These are phyloP conservation scores for Clarias pachynema DNA, from an alignment of 2,797 vertebrate genomes.

Conservation along the genomic window DNA sequence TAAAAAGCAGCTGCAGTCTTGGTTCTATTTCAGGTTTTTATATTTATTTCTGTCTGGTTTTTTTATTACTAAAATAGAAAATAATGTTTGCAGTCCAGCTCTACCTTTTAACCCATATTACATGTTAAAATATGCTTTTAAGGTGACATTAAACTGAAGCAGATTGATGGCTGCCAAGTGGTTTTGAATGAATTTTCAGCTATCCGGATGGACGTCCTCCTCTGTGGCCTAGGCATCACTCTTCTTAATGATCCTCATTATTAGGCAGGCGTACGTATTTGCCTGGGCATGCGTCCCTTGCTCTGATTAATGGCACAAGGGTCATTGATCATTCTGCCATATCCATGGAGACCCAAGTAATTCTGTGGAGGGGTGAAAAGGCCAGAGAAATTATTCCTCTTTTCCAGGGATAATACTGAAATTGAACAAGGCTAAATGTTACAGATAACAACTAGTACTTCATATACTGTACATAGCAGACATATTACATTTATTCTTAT, in stretches of 20 bases:
- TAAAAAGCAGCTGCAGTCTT: neutral
- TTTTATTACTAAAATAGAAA: neutral
- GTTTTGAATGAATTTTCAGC: slow-evolving; percentile 46
- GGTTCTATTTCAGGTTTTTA: no score
- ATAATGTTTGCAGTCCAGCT: slow-evolving; percentile 15
- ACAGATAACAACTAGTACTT: neutral
- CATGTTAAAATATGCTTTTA: neutral
- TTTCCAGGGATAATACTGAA: neutral
- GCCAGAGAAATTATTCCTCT: neutral
- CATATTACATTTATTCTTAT: neutral
- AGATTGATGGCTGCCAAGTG: slow-evolving; percentile 50
- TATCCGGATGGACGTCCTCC: slow-evolving; percentile 55
- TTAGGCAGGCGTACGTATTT: slow-evolving; percentile 59
- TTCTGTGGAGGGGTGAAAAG: neutral
- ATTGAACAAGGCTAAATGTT: neutral
- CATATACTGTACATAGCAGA: no score
- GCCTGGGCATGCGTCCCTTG: slow-evolving; percentile 16
- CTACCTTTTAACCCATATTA: neutral
- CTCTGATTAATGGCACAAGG: slow-evolving; percentile 27
- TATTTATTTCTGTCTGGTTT: neutral
- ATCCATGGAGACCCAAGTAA: slow-evolving; percentile 14
- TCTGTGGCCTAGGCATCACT: slow-evolving; percentile 55
- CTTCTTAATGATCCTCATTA: slow-evolving; percentile 60
- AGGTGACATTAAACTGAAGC: slow-evolving; percentile 33
- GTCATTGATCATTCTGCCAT: slow-evolving; percentile 22